Evolutionary conservation across 2,113 vertebrate genomes (phyloP).

Genomic region (Cyphomyrus discorhynchus): DNA sequence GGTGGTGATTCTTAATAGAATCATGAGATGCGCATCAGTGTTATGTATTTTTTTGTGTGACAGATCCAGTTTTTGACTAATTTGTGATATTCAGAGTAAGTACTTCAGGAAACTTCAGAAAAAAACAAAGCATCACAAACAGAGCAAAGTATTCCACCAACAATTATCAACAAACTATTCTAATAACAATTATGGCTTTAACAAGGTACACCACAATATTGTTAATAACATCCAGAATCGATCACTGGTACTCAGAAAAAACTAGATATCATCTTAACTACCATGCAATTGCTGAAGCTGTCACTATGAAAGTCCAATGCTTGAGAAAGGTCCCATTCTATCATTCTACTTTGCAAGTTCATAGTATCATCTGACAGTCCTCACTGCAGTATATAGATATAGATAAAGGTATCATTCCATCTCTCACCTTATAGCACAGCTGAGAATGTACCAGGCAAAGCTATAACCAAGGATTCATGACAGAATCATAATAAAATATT

Average conservation of each 20-base stretch:
- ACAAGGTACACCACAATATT: constrained; percentile 30
- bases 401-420: constrained; percentile 40
- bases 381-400: constrained; percentile 32
- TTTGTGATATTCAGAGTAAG: neutral
- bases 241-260: neutral
- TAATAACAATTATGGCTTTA: neutral
- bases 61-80: neutral
- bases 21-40: constrained; percentile 2
- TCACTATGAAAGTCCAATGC: constrained; percentile 25
- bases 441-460: constrained; percentile 33
- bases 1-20: constrained; percentile 13
- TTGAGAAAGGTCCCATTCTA: constrained; percentile 31
- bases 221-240: constrained; percentile 50
- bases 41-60: constrained; percentile 6
- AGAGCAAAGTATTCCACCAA: neutral
- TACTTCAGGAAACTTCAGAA: neutral
- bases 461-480: neutral
- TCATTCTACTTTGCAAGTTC: constrained; percentile 25
- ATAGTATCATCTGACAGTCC: constrained; percentile 26
- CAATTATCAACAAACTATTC: neutral
- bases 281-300: constrained; percentile 51
- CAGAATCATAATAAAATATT: neutral
- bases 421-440: constrained; percentile 54
- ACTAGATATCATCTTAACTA: constrained; percentile 51
- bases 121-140: neutral